Evolutionary conservation across 1,140 invertebrate species (phyloP), one percentile per base, ranked within the genome.

Genomic region (Apis cerana): DNA sequence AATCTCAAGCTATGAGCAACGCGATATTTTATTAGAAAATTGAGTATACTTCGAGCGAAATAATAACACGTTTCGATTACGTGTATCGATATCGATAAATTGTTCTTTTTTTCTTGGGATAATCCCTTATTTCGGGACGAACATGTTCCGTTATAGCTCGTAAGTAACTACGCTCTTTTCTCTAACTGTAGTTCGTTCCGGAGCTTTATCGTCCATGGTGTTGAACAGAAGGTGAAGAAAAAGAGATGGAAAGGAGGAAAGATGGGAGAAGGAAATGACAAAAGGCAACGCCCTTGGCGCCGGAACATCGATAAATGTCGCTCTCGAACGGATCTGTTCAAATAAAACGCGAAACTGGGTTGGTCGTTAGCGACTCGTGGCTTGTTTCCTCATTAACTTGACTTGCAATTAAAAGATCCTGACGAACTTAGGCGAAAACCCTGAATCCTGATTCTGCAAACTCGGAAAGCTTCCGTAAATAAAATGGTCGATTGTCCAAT

Each of bases 331-430:
- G 33, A 23, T 68, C 68, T 21, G 62, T 33, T 88, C 80, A 79
- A 85, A 85, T 85, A 88, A 88, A 85, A 83, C 62, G 78, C 77
- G 80, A 88, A 88, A 88, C 74, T 88, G 65, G 80, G 77, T 88
- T 86, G 82, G 68, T 67, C 33, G 71, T 84, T 78, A 58, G 54
- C 62, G 62, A 59, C 56, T 77, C 72, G 56, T 62, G 52, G 61
- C 69, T 62, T 58, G 65, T 86, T 50, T 87, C 64, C 70, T 72
- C 76, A 67, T 86, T 74, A 79, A 59, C 19, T 65, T 58, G 75
- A 15, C 23, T 50, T 48, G 43, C 62, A 75, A 82, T 84, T 81
- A 79, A 71, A 82, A 65, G 54, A 33, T 64, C 61, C 13, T 33
- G 62, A 27, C 5, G 70, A 43, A 56, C 54, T 72, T 50, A 2